Evolutionary conservation across 2,797 vertebrate species (phyloP).

Genomic region (Allobates femoralis): DNA sequence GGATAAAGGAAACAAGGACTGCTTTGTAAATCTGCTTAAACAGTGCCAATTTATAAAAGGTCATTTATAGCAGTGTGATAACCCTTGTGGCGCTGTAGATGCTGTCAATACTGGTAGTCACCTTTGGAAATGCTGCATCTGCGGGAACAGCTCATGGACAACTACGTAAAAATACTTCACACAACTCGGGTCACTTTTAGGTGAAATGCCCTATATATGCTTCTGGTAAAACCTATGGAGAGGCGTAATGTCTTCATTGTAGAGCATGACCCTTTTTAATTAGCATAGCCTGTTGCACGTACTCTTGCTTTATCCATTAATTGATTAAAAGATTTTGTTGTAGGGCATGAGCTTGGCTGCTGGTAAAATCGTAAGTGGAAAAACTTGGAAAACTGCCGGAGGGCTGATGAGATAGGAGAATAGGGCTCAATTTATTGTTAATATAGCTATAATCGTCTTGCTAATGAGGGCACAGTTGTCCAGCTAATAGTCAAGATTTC

Average conservation of each 20-base stretch:
- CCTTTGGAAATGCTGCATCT: background rate
- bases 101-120: background rate
- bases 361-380: background rate
- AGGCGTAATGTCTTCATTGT: background rate
- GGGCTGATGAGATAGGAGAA: slow-evolving; percentile 3
- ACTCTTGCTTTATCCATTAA: background rate
- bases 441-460: slow-evolving; percentile 4
- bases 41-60: too few relatives aligned
- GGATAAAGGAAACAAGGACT: too few relatives aligned
- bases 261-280: background rate
- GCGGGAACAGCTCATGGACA: background rate
- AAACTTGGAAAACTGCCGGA: background rate
- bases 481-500: slow-evolving; percentile 13
- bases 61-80: background rate
- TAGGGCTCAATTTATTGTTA: slow-evolving; percentile 9
- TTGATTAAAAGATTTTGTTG: background rate
- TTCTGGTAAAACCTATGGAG: background rate
- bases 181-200: background rate
- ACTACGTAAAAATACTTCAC: background rate
- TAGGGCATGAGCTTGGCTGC: background rate
- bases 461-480: background rate
- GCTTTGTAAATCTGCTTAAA: too few relatives aligned
- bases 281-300: background rate
- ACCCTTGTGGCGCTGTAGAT: background rate
- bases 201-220: background rate